A percentile compares a stretch with the other conserved stretches of the same genome.
These are phyloP conservation scores for Girardinichthys multiradiatus DNA, from an alignment of 2,113 vertebrate species.

Conservation along the genomic window DNA sequence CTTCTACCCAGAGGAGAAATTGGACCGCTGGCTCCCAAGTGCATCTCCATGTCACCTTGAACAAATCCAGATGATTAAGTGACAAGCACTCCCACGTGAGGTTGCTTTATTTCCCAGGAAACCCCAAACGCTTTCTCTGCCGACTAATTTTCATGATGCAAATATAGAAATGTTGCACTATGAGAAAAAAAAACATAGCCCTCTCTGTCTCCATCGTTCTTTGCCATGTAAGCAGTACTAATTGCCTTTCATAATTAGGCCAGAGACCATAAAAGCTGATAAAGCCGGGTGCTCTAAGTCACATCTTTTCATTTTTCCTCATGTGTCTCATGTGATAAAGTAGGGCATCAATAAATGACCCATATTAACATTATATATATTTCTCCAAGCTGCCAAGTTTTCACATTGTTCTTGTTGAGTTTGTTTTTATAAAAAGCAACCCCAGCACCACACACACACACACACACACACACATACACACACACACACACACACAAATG, in stretches of 20 bases:
- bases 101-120: conserved; percentile 78
- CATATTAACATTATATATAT: conserved; percentile 63
- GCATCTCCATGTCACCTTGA: conserved; percentile 81
- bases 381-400: conserved; percentile 34
- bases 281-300: conserved; percentile 50
- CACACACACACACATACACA: not conserved
- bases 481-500: conserved; percentile 34
- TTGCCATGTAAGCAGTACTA: conserved; percentile 74
- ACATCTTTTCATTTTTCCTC: conserved; percentile 46
- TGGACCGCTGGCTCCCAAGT: conserved; percentile 60
- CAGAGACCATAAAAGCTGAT: conserved; percentile 76
- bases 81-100: conserved; percentile 73
- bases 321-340: conserved; percentile 63
- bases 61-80: conserved; percentile 78
- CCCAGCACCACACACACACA: too few species aligned
- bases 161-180: conserved; percentile 61
- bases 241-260: conserved; percentile 85
- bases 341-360: conserved; percentile 76
- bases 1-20: conserved; percentile 63
- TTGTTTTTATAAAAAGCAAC: not conserved
- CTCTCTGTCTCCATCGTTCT: conserved; percentile 34
- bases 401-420: not conserved
- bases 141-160: conserved; percentile 71
- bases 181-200: conserved; percentile 23
- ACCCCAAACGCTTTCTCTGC: conserved; percentile 40